These are phyloP conservation scores for Nymphalis urticae DNA, from an alignment of 2,888 invertebrate genomes.

Conservation along the genomic window DNA sequence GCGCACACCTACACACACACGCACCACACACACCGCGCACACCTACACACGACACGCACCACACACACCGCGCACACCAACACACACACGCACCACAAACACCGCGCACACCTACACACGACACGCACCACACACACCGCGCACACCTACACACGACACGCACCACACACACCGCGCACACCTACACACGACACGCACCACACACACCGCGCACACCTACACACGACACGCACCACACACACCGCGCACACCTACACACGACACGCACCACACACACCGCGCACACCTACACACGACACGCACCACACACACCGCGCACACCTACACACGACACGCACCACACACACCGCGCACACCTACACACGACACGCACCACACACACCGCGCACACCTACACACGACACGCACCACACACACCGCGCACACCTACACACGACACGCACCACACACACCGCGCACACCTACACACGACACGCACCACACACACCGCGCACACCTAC, in stretches of 20 bases:
- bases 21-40: neutral
- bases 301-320: neutral
- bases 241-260: conserved; percentile 31
- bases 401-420: conserved; percentile 36
- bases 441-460: conserved; percentile 34
- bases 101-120: neutral
- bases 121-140: neutral
- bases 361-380: conserved; percentile 53
- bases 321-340: neutral
- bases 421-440: neutral
- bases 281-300: neutral
- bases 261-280: conserved; percentile 41
- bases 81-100: neutral
- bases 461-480: conserved; percentile 33
- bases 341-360: conserved; percentile 50
- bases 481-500: conserved; percentile 40
- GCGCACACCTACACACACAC: neutral
- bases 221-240: conserved; percentile 28
- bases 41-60: neutral
- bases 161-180: conserved; percentile 37
- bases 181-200: conserved; percentile 26
- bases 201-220: neutral
- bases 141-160: neutral
- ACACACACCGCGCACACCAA: neutral
- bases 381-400: conserved; percentile 55